Percentiles rank a stretch among this genome's conserved stretches.
Evolutionary conservation across 2,888 invertebrate genomes (phyloP).

Genomic region (Eupithecia subfuscata): DNA sequence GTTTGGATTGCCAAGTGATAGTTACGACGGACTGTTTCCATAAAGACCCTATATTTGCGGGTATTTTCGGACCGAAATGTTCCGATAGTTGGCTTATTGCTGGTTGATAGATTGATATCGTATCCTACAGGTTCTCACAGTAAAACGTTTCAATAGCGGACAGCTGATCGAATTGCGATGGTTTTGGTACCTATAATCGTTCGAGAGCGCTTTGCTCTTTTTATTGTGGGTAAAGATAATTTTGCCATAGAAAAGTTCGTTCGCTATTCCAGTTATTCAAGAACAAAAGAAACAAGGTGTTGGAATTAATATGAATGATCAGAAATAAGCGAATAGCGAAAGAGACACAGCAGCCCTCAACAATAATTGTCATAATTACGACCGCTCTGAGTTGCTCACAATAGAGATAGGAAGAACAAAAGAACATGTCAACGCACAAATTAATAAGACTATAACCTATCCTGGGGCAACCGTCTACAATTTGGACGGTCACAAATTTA

Average conservation of each 20-base stretch:
- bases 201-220: neutral
- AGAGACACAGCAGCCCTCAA: neutral
- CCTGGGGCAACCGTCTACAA: no score
- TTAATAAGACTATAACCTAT: no score
- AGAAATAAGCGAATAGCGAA: neutral
- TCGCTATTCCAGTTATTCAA: neutral
- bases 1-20: conserved; percentile 41
- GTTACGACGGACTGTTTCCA: conserved; percentile 39
- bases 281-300: neutral
- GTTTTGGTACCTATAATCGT: neutral
- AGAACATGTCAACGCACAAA: no score
- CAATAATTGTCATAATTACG: neutral
- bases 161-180: neutral
- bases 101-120: conserved; percentile 19
- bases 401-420: no score
- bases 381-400: no score
- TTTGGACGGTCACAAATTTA: no score
- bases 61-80: conserved; percentile 12
- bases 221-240: neutral
- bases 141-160: neutral
- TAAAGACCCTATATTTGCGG: conserved; percentile 35
- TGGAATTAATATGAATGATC: no score
- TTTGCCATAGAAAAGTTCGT: neutral
- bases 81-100: conserved; percentile 12
- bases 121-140: neutral